These are phyloP conservation scores for Aselliscus stoliczkanus DNA, from an alignment of 2,797 vertebrate species.

Conservation along the genomic window DNA sequence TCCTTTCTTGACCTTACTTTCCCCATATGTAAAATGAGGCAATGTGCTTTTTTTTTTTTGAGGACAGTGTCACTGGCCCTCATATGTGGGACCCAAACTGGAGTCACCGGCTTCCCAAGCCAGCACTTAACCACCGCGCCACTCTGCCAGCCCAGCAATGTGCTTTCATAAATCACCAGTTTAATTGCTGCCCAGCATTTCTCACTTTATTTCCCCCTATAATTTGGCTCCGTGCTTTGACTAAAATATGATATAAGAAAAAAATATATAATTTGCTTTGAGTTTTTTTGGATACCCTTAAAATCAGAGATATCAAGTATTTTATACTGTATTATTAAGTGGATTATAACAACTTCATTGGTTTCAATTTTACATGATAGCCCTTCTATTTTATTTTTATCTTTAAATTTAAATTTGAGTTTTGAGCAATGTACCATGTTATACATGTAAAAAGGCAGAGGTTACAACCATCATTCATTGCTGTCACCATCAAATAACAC, in stretches of 20 bases:
- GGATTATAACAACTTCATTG: neutral
- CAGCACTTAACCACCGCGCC: no score
- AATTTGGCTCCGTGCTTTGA: conserved; percentile 3
- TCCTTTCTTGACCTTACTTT: neutral
- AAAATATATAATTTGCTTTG: neutral
- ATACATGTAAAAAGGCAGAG: neutral
- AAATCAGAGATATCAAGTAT: neutral
- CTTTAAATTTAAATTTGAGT: neutral
- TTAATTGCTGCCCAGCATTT: neutral
- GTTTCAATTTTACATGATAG: neutral
- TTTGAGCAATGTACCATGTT: neutral
- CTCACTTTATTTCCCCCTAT: neutral
- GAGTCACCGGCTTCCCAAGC: no score
- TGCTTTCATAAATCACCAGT: neutral
- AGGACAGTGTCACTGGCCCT: no score
- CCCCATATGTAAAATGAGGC: neutral
- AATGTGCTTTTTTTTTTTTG: neutral
- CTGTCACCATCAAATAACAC: neutral
- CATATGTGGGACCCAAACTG: no score
- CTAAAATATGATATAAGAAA: neutral
- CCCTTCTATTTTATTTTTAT: conserved; percentile 8
- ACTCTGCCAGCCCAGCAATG: no score
- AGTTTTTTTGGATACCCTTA: neutral
- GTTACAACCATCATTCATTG: neutral
- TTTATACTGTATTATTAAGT: neutral